These are phyloP conservation scores for Chiroxiphia lanceolata DNA, from an alignment of 2,797 vertebrate species.

Conservation along the genomic window DNA sequence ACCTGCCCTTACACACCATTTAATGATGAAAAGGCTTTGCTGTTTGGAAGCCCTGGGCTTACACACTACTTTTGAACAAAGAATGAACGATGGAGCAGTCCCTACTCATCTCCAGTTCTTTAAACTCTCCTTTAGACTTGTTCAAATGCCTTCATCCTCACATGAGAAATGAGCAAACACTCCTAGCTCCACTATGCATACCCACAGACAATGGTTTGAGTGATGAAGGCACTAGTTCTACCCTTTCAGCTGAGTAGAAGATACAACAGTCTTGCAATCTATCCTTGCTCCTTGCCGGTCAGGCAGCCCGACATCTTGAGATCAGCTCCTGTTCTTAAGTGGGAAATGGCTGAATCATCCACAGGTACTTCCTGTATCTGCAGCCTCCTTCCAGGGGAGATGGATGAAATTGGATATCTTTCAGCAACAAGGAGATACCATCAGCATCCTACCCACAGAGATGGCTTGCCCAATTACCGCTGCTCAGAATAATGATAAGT, in stretches of 20 bases:
- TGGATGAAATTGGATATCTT: accelerated
- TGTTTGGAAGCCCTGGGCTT: neutral
- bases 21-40: neutral
- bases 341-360: neutral
- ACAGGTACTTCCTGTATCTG: neutral
- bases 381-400: neutral
- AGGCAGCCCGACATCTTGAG: neutral
- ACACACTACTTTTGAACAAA: neutral
- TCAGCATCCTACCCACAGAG: neutral
- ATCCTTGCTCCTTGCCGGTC: neutral
- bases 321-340: accelerated
- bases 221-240: neutral
- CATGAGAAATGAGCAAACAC: neutral
- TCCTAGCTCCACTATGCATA: neutral
- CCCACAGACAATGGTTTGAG: neutral
- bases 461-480: neutral
- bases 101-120: neutral
- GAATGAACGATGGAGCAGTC: neutral
- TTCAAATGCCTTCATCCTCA: neutral
- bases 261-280: neutral
- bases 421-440: neutral
- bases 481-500: accelerated
- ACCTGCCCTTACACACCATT: neutral
- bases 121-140: neutral
- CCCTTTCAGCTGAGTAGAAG: neutral